Base-by-base conservation (phyloP, 2,888 invertebrate species). In the Ormyrus thymus region DNA sequence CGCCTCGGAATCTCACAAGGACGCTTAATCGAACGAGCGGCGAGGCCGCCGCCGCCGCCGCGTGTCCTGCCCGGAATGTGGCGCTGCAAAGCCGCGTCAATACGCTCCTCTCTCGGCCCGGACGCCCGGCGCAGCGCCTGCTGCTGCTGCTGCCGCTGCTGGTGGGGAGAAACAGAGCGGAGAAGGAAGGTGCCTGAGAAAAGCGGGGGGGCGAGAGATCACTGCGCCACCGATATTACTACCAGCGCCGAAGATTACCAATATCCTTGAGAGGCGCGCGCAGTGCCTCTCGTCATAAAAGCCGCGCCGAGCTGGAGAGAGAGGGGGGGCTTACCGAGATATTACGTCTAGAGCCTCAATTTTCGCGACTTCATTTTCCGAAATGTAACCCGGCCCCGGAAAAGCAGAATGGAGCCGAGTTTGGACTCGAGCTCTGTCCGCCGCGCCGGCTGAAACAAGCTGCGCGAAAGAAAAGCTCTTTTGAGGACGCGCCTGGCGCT, bases 161-260 rank as follows among this genome's bases (percentile, higher is more conserved):
- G 66, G 73, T 68, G 62, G 74, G 46, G 75, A 73, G 50, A 55
- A 59, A 15, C 70, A 70, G 69, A 59, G 75, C 62, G 62, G 29
- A 45, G 66, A 74, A 73, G 64, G 79, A 77, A 77, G 82, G 74
- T 72, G 78, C 77, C 53, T 66, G 46, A 75, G 81, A 79, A 65
- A 74, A 78, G 71, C 75, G 79, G 29, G 77, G 84, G 85, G 85
- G 86, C 84, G 85, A 88, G 87, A 89, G 89, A 90, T 89, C 89
- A 90, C 87, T 87, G 89, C 89, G 87, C 86, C 87, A 84, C 86
- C 87, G 83, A 89, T 89, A 90, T 90, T 90, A 89, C 89, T 86
- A 85, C 87, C 85, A 87, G 71, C 55, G 86, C 83, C 84, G 85
- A 89, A 90, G 90, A 89, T 89, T 89, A 89, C 89, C 89, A 90